Conservation (phyloP, 2,888 invertebrate genomes). For the Heliothis peltigera region DNA sequence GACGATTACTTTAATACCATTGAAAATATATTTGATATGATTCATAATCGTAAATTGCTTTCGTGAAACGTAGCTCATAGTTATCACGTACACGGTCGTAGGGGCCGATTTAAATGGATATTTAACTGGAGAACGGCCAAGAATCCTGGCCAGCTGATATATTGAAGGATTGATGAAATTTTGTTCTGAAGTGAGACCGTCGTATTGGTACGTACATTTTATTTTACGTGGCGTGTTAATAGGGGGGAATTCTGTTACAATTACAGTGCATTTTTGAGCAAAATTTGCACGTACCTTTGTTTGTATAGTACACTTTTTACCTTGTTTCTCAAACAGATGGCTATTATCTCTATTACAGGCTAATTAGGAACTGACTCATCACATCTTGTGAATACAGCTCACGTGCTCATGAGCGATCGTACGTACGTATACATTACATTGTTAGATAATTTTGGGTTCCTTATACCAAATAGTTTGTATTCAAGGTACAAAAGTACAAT, state of each 20-base stretch:
- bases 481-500: neutral
- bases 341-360: conserved; percentile 18
- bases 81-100: neutral
- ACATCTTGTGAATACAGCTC: neutral
- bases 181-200: conserved; percentile 12
- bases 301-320: conserved; percentile 15
- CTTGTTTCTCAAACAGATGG: conserved; percentile 15
- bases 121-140: conserved; percentile 48
- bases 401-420: conserved; percentile 7
- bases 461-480: neutral
- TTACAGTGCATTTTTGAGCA: neutral
- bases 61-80: conserved; percentile 1
- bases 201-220: neutral
- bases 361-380: conserved; percentile 48
- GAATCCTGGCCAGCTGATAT: conserved; percentile 20
- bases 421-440: conserved; percentile 6
- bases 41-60: conserved; percentile 20
- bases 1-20: conserved; percentile 1
- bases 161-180: conserved; percentile 33
- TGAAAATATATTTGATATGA: conserved; percentile 9
- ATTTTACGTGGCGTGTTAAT: neutral
- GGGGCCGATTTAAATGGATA: conserved; percentile 18
- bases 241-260: neutral
- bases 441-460: conserved; percentile 1
- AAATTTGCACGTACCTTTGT: neutral